Percentiles rank a stretch among this genome's conserved stretches.
Conservation (phyloP, 2,888 invertebrate genomes). For the Sussaba pulchella region DNA sequence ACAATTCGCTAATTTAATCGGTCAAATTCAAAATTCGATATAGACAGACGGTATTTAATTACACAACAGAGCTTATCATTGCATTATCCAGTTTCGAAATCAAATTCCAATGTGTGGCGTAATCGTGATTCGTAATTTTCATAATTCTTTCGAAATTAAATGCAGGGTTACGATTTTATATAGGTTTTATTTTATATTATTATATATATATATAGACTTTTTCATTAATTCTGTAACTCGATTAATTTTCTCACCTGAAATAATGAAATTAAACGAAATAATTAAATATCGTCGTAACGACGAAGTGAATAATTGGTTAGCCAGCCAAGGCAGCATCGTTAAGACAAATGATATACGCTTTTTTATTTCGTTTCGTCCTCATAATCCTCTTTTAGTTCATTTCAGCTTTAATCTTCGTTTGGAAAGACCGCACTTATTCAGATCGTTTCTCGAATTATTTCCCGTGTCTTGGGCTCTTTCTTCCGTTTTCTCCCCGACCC, state of each 20-base stretch:
- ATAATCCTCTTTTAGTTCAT: neutral
- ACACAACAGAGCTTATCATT: neutral
- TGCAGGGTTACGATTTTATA: neutral
- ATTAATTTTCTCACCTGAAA: too few species aligned
- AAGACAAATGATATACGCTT: neutral
- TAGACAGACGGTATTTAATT: neutral
- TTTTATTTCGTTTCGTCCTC: neutral
- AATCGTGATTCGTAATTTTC: neutral
- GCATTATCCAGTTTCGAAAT: neutral
- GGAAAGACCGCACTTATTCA: neutral
- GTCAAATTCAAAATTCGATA: neutral
- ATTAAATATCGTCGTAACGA: neutral
- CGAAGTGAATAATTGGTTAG: neutral
- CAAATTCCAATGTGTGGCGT: neutral
- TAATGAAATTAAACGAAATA: neutral
- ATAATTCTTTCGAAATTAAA: neutral
- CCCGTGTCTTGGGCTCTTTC: conserved; percentile 8
- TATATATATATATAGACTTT: too few species aligned
- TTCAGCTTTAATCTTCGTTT: neutral
- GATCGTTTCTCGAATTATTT: conserved; percentile 5
- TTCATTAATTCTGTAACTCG: too few species aligned
- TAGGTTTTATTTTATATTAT: neutral
- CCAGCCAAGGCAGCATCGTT: neutral
- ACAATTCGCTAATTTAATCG: conserved; percentile 15
- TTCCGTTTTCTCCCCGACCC: conserved; percentile 17